Percentiles rank a stretch among this genome's conserved stretches.
These are phyloP conservation scores for Bellardia bayeri DNA, from an alignment of 2,888 invertebrate genomes.

Conservation along the genomic window DNA sequence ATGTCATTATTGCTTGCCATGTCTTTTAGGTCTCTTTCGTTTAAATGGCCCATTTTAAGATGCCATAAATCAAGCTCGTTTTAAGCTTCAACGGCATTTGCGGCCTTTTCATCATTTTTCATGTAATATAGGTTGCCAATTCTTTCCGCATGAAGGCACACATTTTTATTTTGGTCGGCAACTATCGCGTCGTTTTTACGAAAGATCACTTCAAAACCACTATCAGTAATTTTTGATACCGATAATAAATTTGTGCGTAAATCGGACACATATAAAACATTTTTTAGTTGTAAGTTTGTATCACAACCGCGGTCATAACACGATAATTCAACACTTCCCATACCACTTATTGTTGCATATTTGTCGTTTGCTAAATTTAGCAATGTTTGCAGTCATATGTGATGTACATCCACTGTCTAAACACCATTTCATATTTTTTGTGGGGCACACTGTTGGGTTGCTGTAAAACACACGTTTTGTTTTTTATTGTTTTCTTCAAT, in stretches of 20 bases:
- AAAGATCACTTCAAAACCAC: slow-evolving; percentile 69
- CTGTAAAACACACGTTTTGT: slow-evolving; percentile 36
- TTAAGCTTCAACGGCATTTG: slow-evolving; percentile 33
- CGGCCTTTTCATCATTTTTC: slow-evolving; percentile 35
- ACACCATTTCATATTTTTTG: slow-evolving; percentile 16
- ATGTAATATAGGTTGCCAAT: slow-evolving; percentile 63
- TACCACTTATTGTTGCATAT: slow-evolving; percentile 4
- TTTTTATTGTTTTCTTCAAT: slow-evolving; percentile 10
- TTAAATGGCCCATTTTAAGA: slow-evolving; percentile 55
- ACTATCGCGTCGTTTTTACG: slow-evolving; percentile 45
- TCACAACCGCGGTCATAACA: not conserved
- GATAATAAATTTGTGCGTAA: slow-evolving; percentile 69
- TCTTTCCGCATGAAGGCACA: slow-evolving; percentile 52
- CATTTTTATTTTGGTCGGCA: slow-evolving; percentile 35
- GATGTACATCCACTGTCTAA: slow-evolving; percentile 40
- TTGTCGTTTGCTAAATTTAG: slow-evolving; percentile 12
- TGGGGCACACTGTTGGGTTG: slow-evolving; percentile 26
- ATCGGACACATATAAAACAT: slow-evolving; percentile 60
- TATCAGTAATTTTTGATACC: slow-evolving; percentile 44
- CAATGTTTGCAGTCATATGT: slow-evolving; percentile 13
- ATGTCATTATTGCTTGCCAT: slow-evolving; percentile 48
- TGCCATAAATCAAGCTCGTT: slow-evolving; percentile 61
- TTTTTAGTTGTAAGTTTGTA: slow-evolving; percentile 57
- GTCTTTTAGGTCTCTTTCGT: slow-evolving; percentile 55
- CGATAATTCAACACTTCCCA: slow-evolving; percentile 58